These are phyloP conservation scores for Takifugu rubripes DNA, from an alignment of 2,797 vertebrate species.

Conservation along the genomic window DNA sequence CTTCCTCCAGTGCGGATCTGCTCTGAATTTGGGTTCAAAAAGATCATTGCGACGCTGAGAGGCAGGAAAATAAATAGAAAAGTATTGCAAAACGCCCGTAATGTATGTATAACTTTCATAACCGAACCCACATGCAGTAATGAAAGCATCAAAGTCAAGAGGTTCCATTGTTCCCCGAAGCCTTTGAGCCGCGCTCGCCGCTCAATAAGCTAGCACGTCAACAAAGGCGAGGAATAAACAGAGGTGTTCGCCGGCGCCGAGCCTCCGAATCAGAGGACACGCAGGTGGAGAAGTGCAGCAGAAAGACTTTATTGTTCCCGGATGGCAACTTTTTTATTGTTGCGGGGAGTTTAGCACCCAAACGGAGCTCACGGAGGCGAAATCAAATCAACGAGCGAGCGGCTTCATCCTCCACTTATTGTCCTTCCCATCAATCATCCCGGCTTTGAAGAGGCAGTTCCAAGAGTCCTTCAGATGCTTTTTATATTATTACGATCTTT, in stretches of 20 bases:
- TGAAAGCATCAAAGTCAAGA: constrained; percentile 67
- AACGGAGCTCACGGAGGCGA: constrained; percentile 51
- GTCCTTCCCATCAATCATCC: constrained; percentile 48
- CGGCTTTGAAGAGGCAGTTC: constrained; percentile 45
- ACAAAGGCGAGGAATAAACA: constrained; percentile 69
- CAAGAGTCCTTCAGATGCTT: constrained; percentile 27
- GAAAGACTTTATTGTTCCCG: constrained; percentile 63
- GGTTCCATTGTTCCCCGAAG: constrained; percentile 61
- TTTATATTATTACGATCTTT: constrained; percentile 22
- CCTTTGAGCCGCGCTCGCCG: constrained; percentile 58
- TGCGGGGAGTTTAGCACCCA: constrained; percentile 50
- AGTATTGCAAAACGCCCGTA: constrained; percentile 57
- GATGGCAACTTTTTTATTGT: constrained; percentile 59
- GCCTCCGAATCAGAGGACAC: constrained; percentile 67
- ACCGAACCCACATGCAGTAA: constrained; percentile 63
- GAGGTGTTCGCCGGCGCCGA: constrained; percentile 42
- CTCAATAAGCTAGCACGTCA: constrained; percentile 74
- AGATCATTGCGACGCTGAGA: constrained; percentile 51
- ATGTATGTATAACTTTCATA: constrained; percentile 67
- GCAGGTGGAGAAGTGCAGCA: constrained; percentile 55
- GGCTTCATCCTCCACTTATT: constrained; percentile 55
- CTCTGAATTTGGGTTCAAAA: constrained; percentile 56
- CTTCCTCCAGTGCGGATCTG: constrained; percentile 54
- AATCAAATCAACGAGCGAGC: constrained; percentile 50
- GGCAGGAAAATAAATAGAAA: constrained; percentile 24